A percentile compares a stretch with the other conserved stretches of the same genome.
These are phyloP conservation scores for Anoplophora glabripennis DNA, from an alignment of 1,140 invertebrate species.

Conservation along the genomic window DNA sequence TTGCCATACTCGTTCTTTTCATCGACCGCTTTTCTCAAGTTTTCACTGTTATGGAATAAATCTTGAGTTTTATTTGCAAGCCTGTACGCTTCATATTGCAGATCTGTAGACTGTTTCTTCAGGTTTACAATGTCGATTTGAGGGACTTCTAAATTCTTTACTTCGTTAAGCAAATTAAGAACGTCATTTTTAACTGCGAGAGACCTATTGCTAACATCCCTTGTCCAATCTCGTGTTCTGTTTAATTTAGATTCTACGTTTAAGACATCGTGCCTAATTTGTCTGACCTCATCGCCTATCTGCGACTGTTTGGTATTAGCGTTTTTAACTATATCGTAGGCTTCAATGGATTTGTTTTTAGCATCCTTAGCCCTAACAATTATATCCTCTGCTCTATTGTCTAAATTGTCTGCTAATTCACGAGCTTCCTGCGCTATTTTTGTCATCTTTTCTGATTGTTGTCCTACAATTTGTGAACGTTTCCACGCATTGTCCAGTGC, in stretches of 20 bases:
- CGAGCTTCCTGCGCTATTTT: conserved; percentile 84
- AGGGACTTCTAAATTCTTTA: conserved; percentile 72
- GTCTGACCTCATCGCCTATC: conserved; percentile 62
- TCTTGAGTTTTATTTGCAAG: conserved; percentile 49
- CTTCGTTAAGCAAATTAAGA: conserved; percentile 70
- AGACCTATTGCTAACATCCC: conserved; percentile 69
- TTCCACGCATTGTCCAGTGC: conserved; percentile 78
- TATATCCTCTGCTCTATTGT: conserved; percentile 76
- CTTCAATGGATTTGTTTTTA: conserved; percentile 76
- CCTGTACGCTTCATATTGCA: conserved; percentile 53
- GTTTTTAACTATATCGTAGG: conserved; percentile 76
- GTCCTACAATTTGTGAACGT: conserved; percentile 81
- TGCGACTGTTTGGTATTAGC: conserved; percentile 50
- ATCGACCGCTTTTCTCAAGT: conserved; percentile 54
- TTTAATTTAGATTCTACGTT: conserved; percentile 65
- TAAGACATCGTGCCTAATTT: conserved; percentile 56
- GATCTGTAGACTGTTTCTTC: conserved; percentile 61
- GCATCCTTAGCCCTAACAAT: conserved; percentile 74
- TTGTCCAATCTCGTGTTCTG: conserved; percentile 65
- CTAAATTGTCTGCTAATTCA: conserved; percentile 70
- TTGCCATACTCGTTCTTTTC: conserved; percentile 43
- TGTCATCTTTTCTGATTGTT: conserved; percentile 89
- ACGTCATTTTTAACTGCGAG: conserved; percentile 75
- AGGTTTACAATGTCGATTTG: conserved; percentile 69
- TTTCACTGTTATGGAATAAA: conserved; percentile 48